Base-by-base conservation (phyloP, 2,888 invertebrate species). In the Amiota minor region DNA sequence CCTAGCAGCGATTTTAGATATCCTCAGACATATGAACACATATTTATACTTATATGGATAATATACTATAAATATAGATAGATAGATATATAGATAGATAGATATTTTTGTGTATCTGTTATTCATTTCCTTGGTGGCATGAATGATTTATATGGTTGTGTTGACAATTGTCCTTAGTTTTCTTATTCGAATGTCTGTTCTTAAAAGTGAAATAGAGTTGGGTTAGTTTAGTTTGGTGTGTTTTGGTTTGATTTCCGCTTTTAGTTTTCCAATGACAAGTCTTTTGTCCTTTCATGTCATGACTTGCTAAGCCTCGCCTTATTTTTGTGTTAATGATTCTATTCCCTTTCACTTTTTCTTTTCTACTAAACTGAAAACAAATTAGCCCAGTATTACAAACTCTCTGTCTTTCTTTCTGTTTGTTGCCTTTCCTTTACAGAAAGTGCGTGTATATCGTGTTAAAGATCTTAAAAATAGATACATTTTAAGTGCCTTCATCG, bases 61-160 rank as follows among this genome's bases (percentile, higher is more conserved):
- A 10, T 18, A 1, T 4, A 20, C 2, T 18, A 4, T 11, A 9
- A 2, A 53, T 14, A 53, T 53, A 12, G 8, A 12, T 53, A 53
- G 9, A 53, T 11, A 53, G 53, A 53, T 16, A 53, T 1, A 53
- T 16, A 53, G n/a, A 53, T 53, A 53, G 9, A 53, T 11, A 53
- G 53, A 53, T 16, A 53, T 1, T n/a, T 16, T 3, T 23, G 23
- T 2, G 23, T 14, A 53, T 53, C 9, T 53, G n/a, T 53, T 35
- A 6, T 35, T 35, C 35, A 0, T 6, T 59, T 59, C 53, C 9
- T 68, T 8, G 74, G 67, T 67, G 74, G 53, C 64, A 75, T 74
- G 70, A 80, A 83, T 85, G 83, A 83, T 83, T 83, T 83, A 85
- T 83, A 84, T 76, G 72, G 45, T 75, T 14, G 65, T 70, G 72